phyloP scores from a whole-genome alignment of 2,888 invertebrate species.

The Trichopoda pennipes region DNA sequence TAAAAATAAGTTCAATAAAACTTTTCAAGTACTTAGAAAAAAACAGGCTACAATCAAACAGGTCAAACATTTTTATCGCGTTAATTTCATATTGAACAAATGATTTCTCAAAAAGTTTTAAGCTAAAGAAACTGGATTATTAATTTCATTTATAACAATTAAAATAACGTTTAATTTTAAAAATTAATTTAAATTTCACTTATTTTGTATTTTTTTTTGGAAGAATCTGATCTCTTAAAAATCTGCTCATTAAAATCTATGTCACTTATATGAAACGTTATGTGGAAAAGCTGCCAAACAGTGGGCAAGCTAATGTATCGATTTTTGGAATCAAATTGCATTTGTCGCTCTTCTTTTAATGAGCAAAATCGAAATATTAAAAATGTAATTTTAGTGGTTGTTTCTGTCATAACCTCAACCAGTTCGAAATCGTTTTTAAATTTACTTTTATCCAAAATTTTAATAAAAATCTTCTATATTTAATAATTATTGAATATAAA shows the following conservation, averaged over 20 bases:
- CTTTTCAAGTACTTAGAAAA: constrained; percentile 28
- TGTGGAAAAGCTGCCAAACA: not conserved
- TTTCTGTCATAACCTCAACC: no score
- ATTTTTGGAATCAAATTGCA: no score
- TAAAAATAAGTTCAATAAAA: constrained; percentile 38
- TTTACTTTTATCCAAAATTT: no score
- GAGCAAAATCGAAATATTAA: no score
- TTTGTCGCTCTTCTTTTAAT: no score
- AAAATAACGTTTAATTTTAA: no score
- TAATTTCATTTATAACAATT: not conserved
- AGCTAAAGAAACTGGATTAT: constrained; percentile 3
- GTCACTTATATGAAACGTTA: not conserved
- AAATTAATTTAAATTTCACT: no score
- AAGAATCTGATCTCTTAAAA: constrained; percentile 31
- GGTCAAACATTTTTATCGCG: not conserved
- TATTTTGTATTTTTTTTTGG: not conserved
- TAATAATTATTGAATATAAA: no score
- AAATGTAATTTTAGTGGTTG: no score
- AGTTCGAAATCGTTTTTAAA: no score
- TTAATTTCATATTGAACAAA: not conserved
- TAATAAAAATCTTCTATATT: no score
- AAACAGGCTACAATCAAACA: not conserved
- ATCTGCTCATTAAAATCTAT: not conserved
- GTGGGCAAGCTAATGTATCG: no score
- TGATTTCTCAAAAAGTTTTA: constrained; percentile 8